Evolutionary conservation across 2,113 vertebrate species (phyloP).

Genomic region (Nyctibius bracteatus): DNA sequence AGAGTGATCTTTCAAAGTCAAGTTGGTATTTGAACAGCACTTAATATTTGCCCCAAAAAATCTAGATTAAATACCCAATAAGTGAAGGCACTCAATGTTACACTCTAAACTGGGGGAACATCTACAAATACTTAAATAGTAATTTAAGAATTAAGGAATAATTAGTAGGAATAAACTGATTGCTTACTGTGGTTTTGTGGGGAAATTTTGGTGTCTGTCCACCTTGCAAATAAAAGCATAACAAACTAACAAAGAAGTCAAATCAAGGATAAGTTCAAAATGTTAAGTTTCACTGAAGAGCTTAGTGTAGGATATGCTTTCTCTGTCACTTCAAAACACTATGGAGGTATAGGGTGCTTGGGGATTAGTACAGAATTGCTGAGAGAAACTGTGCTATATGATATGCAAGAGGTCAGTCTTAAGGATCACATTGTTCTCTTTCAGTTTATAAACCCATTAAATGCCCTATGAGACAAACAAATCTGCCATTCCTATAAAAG

Average conservation of each 20-base stretch:
- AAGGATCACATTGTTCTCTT: background rate
- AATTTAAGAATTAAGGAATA: background rate
- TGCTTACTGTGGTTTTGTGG: background rate
- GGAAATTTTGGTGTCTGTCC: background rate
- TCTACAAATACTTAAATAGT: background rate
- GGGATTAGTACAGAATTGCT: background rate
- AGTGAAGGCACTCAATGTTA: background rate
- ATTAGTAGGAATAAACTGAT: background rate
- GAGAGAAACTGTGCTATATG: background rate
- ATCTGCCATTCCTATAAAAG: background rate
- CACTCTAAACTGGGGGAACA: background rate
- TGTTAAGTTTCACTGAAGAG: background rate
- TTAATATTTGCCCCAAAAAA: conserved; percentile 16
- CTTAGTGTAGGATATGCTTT: background rate
- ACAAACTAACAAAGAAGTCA: background rate
- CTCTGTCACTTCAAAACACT: background rate
- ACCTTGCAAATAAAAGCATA: background rate
- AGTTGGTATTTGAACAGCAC: conserved; percentile 36
- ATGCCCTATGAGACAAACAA: background rate
- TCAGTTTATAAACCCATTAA: background rate
- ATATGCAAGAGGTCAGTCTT: background rate
- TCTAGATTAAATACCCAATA: background rate
- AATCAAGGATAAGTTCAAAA: background rate
- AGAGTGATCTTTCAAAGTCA: conserved; percentile 49
- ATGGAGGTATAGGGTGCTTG: background rate